A percentile compares a stretch with the other conserved stretches of the same genome.
These are phyloP conservation scores for Leptobrachium leishanense DNA, from an alignment of 2,113 vertebrate genomes.

Conservation along the genomic window DNA sequence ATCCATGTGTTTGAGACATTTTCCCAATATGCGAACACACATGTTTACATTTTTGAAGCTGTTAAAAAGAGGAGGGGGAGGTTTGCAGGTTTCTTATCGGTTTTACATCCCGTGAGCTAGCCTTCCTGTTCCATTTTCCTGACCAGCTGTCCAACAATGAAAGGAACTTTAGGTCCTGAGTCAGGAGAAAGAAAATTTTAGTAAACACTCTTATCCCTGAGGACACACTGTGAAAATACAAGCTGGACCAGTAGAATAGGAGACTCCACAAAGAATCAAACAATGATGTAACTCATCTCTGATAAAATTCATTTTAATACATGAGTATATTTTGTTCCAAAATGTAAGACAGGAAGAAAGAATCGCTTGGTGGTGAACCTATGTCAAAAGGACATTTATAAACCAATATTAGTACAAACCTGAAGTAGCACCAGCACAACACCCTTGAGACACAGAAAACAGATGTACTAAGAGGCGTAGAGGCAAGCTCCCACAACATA, in stretches of 20 bases:
- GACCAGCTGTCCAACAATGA: constrained; percentile 41
- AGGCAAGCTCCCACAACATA: too few relatives aligned
- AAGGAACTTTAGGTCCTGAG: constrained; percentile 41
- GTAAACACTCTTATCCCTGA: constrained; percentile 38
- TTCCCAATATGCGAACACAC: not conserved
- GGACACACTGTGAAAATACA: constrained; percentile 21
- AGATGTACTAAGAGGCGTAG: too few relatives aligned
- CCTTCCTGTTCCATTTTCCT: constrained; percentile 42
- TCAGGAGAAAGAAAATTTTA: constrained; percentile 37
- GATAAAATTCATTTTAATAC: not conserved
- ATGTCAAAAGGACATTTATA: too few relatives aligned
- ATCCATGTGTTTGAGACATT: too few relatives aligned
- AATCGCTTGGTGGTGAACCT: too few relatives aligned
- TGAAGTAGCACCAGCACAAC: too few relatives aligned
- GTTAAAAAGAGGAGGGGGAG: constrained; percentile 8
- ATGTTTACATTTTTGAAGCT: constrained; percentile 4
- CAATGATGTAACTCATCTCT: not conserved
- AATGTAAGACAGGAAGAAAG: too few relatives aligned
- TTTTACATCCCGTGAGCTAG: constrained; percentile 13
- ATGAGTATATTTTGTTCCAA: not conserved
- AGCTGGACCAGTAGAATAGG: not conserved
- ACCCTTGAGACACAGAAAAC: too few relatives aligned
- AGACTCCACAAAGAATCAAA: not conserved
- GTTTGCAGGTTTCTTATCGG: constrained; percentile 15
- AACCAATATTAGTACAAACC: too few relatives aligned